phyloP scores from a whole-genome alignment of 2,888 invertebrate genomes.

The Drosophila trichaetosa region DNA sequence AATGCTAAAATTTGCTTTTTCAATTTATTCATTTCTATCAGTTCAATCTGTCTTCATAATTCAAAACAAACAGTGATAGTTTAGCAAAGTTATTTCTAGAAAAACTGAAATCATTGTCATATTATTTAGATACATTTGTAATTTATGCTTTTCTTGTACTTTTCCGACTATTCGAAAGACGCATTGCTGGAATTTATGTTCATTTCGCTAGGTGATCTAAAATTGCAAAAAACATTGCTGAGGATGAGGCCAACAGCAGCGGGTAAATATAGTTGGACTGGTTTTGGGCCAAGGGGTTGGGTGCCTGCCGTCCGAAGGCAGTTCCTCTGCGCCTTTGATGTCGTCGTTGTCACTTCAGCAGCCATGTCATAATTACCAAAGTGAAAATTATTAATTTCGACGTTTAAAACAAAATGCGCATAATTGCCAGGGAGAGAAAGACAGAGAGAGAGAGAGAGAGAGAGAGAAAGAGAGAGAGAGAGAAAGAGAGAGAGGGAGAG shows the following conservation, averaged over 20 bases:
- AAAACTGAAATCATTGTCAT: background rate
- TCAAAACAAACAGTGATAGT: background rate
- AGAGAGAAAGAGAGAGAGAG: background rate
- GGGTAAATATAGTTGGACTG: slow-evolving; percentile 14
- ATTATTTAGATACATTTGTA: background rate
- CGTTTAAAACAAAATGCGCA: slow-evolving; percentile 81
- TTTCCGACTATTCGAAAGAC: background rate
- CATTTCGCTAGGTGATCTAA: slow-evolving; percentile 27
- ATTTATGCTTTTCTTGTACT: background rate
- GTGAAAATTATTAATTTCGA: slow-evolving; percentile 82
- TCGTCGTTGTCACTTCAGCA: slow-evolving; percentile 81
- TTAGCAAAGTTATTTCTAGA: background rate
- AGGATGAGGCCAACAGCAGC: slow-evolving; percentile 1
- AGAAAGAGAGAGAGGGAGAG: background rate
- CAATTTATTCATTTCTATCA: background rate
- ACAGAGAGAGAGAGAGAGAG: background rate
- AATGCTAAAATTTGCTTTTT: background rate
- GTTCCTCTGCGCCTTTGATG: slow-evolving; percentile 68
- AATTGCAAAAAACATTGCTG: slow-evolving; percentile 26
- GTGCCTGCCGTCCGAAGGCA: slow-evolving; percentile 23
- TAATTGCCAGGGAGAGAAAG: slow-evolving; percentile 66
- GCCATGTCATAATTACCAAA: slow-evolving; percentile 81
- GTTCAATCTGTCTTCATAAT: background rate
- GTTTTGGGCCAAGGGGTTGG: background rate
- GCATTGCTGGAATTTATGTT: slow-evolving; percentile 52